Evolutionary conservation across 2,888 invertebrate species (phyloP), one percentile per base, ranked within the genome.

Genomic region (Trachelus stipa): DNA sequence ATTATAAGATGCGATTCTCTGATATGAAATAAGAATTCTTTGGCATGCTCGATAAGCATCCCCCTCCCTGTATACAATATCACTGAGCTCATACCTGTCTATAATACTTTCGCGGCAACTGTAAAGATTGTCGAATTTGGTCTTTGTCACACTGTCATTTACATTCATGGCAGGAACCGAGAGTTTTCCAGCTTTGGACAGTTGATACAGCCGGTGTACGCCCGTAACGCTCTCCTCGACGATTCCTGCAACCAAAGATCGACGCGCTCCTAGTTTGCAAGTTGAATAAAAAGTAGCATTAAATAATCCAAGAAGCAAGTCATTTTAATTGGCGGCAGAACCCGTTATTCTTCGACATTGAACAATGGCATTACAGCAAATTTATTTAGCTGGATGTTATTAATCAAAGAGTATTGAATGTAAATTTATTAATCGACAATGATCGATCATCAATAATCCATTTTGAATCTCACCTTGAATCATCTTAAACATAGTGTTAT

Each of bases 91-190:
- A 80, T 90, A 95, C 95, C 96, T 96, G 91, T 97, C 97, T 88
- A 97, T 94, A 86, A 97, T 96, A 77, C 96, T 96, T 92, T 97
- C 97, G 90, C 98, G 95, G 92, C 98, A 99, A 85, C 98, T 98
- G 91, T 99, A 99, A 56, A 98, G 93, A 92, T 98, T 99, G 92
- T 99, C 99, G 90, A 98, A 99, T 93, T 98, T 99, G 73, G 98
- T 98, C 94, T 99, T 99, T 3, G 98, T 99, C 71, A 99, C 98
- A 4, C 98, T 98, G 91, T 99, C 99, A 91, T 99, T 99, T 68
- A 99, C 98, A 92, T 99, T 99, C 98, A 99, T 99, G 1, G 99
- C 99, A 3, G 99, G 98, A 34, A 98, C 98, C 68, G 97, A 96
- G 79, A 99, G 92, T 92, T 98, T 98, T 78, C 97, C 97, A 30